These are phyloP conservation scores for Chloroceryle aenea DNA, from an alignment of 2,113 vertebrate species.

Conservation along the genomic window DNA sequence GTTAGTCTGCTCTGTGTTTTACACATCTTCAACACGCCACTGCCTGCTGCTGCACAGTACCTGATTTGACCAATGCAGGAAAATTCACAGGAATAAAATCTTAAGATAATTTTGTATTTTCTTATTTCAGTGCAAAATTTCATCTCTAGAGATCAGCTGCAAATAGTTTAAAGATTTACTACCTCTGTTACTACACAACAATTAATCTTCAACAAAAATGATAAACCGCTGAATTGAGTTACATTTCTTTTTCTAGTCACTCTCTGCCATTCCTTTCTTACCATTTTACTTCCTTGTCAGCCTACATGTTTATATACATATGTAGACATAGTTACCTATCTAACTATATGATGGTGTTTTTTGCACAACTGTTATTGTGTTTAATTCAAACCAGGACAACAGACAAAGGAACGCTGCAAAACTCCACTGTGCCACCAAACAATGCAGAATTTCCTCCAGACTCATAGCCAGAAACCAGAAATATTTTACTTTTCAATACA, in stretches of 20 bases:
- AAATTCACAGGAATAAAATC: not conserved
- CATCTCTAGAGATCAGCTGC: not conserved
- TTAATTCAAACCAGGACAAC: not conserved
- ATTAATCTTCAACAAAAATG: not conserved
- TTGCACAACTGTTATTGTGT: not conserved
- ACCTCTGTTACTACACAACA: not conserved
- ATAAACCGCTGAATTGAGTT: not conserved
- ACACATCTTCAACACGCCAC: not conserved
- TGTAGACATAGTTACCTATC: not conserved
- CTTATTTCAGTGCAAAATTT: not conserved
- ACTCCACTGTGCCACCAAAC: not conserved
- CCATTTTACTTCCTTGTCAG: not conserved
- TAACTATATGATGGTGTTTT: not conserved
- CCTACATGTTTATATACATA: not conserved
- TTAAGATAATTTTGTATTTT: not conserved
- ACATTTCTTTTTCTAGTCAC: not conserved
- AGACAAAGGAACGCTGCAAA: not conserved
- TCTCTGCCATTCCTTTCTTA: not conserved
- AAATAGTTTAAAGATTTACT: not conserved
- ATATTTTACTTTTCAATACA: not conserved
- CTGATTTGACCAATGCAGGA: not conserved
- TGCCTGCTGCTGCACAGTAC: not conserved
- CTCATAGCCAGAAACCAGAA: not conserved
- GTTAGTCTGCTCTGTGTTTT: not conserved
- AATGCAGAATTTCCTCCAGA: not conserved